Evolutionary conservation across 2,113 vertebrate genomes (phyloP), one percentile per base, ranked within the genome.

Genomic region (Upupa epops): DNA sequence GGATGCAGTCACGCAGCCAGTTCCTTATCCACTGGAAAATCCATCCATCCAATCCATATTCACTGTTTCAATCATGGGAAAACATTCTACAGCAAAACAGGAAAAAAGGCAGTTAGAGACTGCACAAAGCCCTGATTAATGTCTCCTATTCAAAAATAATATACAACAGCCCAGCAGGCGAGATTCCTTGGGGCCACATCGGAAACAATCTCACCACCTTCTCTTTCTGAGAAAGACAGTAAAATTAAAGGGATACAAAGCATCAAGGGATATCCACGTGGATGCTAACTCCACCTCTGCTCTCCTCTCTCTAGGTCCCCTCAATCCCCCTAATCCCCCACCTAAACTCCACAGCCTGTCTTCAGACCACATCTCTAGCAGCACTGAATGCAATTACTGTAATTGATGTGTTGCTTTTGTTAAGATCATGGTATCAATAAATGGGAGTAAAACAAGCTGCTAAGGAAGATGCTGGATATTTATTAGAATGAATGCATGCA

Each of bases 341-440:
- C 46, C 74, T 64, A 80, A 46, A 15, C 75, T 84, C 55, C 51
- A 80, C 79, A 83, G n/a, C 79, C 71, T 63, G 28, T 85, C 46
- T 71, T 87, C 60, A 87, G 71, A 91, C 72, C 83, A 83, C 52
- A 61, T 70, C 80, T 94, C 82, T 71, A 94, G 83, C 87, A 85
- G 91, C 2, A 1, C 80, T 24, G 40, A 92, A 95, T 58, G 48
- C 74, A 91, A 93, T 90, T 90, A 87, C 52, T 58, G 24, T 94
- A 96, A 96, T 69, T 68, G 63, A 95, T 94, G 92, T 68, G 72
- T 70, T 87, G 56, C 85, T 95, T 95, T 94, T 95, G 87, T 93
- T 94, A 90, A 96, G 86, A 92, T 75, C 89, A 72, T 51, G 52
- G 86, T 89, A 89, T 95, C 95, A 89, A 91, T 93, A 96, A 96